Evolutionary conservation across 2,797 vertebrate species (phyloP).

Genomic region (Cheirogaleus major): DNA sequence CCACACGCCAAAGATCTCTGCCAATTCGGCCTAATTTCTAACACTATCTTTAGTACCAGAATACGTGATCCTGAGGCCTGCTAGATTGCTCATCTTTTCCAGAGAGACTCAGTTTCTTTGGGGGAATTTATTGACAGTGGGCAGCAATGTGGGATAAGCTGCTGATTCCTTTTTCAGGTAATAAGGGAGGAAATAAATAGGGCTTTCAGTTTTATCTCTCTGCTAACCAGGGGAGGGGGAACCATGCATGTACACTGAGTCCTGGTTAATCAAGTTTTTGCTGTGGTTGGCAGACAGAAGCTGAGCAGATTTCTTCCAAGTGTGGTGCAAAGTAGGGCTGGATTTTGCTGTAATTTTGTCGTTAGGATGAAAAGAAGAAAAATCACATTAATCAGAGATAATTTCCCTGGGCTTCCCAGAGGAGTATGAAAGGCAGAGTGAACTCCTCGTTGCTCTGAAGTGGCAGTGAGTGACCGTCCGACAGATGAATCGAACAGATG

Average conservation of each 20-base stretch:
- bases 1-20: background rate
- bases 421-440: constrained; percentile 49
- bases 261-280: constrained; percentile 54
- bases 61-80: background rate
- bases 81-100: background rate
- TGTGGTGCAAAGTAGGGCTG: constrained; percentile 39
- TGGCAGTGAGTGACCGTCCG: constrained; percentile 47
- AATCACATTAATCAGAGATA: constrained; percentile 72
- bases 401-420: constrained; percentile 67
- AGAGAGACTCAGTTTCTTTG: background rate
- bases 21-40: background rate
- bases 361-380: constrained; percentile 67
- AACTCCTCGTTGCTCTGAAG: constrained; percentile 68
- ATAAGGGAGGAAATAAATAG: constrained; percentile 39
- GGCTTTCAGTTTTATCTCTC: constrained; percentile 55
- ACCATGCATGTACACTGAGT: background rate
- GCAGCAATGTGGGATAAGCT: background rate
- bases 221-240: constrained; percentile 4
- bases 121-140: constrained; percentile 30
- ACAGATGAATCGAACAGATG: constrained; percentile 73
- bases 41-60: background rate
- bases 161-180: constrained; percentile 48
- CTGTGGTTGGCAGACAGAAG: constrained; percentile 64
- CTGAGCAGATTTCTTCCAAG: constrained; percentile 63
- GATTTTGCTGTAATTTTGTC: constrained; percentile 72